Base-by-base conservation (phyloP, 1,140 invertebrate genomes). In the Phocides pigmalion region DNA sequence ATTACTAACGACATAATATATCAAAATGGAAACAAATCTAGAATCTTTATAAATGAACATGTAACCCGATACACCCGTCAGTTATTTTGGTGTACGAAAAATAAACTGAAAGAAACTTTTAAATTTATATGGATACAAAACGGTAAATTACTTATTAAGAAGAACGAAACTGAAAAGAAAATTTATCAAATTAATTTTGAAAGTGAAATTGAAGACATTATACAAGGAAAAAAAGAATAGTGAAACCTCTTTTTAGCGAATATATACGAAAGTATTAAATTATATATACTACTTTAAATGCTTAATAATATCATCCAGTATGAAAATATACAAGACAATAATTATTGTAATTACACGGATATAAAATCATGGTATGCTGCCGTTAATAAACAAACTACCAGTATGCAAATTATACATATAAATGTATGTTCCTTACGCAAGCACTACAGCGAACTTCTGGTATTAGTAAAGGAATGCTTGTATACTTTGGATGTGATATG, bases 51-150 rank as follows among this genome's bases (percentile, higher is more conserved):
- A n/a, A 65, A 70, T 17, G 68, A 70, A 32, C 22, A 63, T 14
- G 16, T 70, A 6, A 58, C 68, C 0, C 32, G 35, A 0, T 44
- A 65, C 12, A 37, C 25, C 8, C 20, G 58, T 0, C 58, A 51
- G 6, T 11, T 70, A 6, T 66, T 70, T 11, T 70, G 58, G 59
- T 16, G 5, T 22, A 22, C 20, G 5, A 22, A 22, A 5, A 22
- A 22, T 22, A 22, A 22, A n/a, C n/a, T 66, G 8, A 66, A 66
- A 9, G 41, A 41, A 17, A 35, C 11, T 22, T 54, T 51, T 39
- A 61, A 61, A 44, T 66, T 22, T 50, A 51, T 66, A 42, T 66
- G 64, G 64, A 61, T 66, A 51, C 54, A 66, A 14, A 53, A 49
- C 16, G n/a, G 20, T 3, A 35, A 41, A 20, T 19, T 64, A 37